Percentiles rank a stretch among this genome's conserved stretches.
Conservation (phyloP, 2,113 vertebrate species). For the Shinisaurus crocodilurus region DNA sequence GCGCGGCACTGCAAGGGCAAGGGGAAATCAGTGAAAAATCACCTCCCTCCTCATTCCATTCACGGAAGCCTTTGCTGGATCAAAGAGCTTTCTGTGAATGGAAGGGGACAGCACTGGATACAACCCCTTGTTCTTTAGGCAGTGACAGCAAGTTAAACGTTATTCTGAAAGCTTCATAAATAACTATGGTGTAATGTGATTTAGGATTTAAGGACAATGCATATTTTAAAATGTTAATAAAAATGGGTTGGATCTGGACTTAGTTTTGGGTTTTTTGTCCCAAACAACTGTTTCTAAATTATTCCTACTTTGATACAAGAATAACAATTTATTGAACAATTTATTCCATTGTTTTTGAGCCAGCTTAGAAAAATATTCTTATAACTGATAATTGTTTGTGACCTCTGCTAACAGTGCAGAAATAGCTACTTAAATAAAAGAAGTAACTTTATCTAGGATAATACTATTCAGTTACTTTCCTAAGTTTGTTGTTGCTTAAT, state of each 20-base stretch:
- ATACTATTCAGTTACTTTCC: not conserved
- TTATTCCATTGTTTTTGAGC: not conserved
- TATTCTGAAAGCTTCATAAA: not conserved
- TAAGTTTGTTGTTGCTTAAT: not conserved
- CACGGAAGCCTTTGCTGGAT: not conserved
- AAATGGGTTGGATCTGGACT: not conserved
- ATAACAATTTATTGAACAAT: no score
- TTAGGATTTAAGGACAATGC: not conserved
- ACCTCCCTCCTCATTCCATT: not conserved
- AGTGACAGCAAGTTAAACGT: not conserved
- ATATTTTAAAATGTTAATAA: not conserved
- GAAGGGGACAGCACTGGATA: not conserved
- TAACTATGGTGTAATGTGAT: not conserved
- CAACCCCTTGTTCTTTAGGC: not conserved
- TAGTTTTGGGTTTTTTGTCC: not conserved
- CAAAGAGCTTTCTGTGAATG: no score
- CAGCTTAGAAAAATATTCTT: not conserved
- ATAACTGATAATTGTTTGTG: not conserved
- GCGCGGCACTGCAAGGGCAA: not conserved
- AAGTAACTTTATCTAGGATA: not conserved
- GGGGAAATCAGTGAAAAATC: not conserved
- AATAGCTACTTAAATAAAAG: not conserved
- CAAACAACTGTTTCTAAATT: accelerated
- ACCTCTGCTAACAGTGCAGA: not conserved
- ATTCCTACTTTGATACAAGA: not conserved